Evolutionary conservation across 2,113 vertebrate genomes (phyloP), one percentile per base, ranked within the genome.

Genomic region (Chascanopsetta lugubris): DNA sequence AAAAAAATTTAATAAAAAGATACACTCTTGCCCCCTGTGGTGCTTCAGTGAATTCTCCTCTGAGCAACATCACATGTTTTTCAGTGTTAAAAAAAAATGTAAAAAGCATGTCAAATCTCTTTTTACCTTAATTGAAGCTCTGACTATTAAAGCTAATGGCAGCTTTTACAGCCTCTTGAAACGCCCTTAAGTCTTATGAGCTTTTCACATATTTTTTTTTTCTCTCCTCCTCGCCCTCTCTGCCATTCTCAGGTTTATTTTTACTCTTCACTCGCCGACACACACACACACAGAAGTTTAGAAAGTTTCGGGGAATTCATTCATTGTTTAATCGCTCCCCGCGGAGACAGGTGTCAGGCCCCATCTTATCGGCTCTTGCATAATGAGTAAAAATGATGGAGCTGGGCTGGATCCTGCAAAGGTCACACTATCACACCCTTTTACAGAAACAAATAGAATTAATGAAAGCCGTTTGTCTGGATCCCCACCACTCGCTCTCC

Each of bases 351-450:
- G 77, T 94, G 94, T 91, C 93, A 90, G 87, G 61, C 85, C 66
- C 70, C 77, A 92, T 94, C 89, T 82, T 87, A 86, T 92, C 83
- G 57, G 86, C 87, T 90, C 90, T 90, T 88, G 90, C 89, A 94
- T 95, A 96, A 96, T 94, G 93, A 96, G 94, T 94, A 93, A 94
- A 94, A 95, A 94, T 92, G 89, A 94, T 93, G 91, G 93, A 93
- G 92, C 83, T 84, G 80, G 91, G 87, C 85, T 88, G 91, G 82
- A 89, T 90, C 80, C 87, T 82, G 83, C 85, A 96, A 97, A 97
- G 95, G 94, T 96, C 95, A 95, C 72, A 30, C 85, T 80, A 92
- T 93, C 94, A 94, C 95, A 86, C 88, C 80, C 61, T 65, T 88
- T 95, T 93, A 95, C 90, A 93, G 92, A 94, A 94, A 94, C 92